Evolutionary conservation across 2,888 invertebrate genomes (phyloP).

Genomic region (Microdon myrmicae): DNA sequence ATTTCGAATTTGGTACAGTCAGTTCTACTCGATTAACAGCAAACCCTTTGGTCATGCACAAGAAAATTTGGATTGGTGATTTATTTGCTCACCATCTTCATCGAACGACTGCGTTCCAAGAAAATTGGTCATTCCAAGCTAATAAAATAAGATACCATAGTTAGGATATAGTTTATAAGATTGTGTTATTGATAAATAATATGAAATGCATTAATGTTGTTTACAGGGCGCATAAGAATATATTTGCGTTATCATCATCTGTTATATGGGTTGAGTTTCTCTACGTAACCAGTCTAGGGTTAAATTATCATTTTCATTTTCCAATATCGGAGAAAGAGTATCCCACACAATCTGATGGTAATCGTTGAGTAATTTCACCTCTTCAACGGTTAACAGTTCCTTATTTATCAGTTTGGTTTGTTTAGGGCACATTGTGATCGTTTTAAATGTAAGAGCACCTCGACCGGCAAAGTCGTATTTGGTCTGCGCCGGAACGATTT

Average conservation of each 20-base stretch:
- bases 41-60: conserved; percentile 66
- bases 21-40: conserved; percentile 85
- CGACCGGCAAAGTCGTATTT: conserved; percentile 74
- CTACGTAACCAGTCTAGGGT: conserved; percentile 82
- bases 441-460: conserved; percentile 86
- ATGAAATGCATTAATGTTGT: no score
- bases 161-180: no score
- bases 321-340: conserved; percentile 77
- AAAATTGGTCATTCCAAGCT: no score
- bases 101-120: no score
- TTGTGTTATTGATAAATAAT: no score
- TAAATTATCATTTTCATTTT: conserved; percentile 72
- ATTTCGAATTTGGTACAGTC: conserved; percentile 83
- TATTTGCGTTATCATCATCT: no score
- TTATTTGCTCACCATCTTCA: no score
- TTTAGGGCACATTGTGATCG: conserved; percentile 90
- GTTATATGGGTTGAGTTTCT: conserved; percentile 77
- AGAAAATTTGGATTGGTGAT: conserved; percentile 57
- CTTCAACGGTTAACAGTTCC: conserved; percentile 78
- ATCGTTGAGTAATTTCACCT: conserved; percentile 77
- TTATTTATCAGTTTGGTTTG: conserved; percentile 85
- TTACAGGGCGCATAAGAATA: no score
- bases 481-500: conserved; percentile 72
- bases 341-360: conserved; percentile 81
- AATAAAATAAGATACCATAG: no score